Evolutionary conservation across 2,888 invertebrate genomes (phyloP).

Genomic region (Sipha maydis): DNA sequence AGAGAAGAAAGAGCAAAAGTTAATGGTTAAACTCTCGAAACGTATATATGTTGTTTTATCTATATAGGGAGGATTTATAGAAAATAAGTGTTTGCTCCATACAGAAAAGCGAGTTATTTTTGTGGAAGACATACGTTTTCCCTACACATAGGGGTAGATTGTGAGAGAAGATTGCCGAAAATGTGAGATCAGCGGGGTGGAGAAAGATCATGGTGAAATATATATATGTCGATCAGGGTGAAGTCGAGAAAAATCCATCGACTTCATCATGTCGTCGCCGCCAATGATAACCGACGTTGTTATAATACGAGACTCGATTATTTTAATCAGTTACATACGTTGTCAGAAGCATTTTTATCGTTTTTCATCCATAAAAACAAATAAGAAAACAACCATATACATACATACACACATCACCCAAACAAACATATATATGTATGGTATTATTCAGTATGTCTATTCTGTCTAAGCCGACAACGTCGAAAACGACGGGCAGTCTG

Average conservation of each 20-base stretch:
- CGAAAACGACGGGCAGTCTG: constrained; percentile 12
- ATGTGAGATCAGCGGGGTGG: background rate
- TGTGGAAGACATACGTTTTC: constrained; percentile 17
- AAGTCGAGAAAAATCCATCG: constrained; percentile 41
- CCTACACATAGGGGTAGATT: background rate
- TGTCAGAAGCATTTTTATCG: constrained; percentile 49
- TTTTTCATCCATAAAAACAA: constrained; percentile 43
- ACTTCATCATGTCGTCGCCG: background rate
- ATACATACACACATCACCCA: background rate
- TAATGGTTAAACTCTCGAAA: background rate
- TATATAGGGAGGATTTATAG: background rate
- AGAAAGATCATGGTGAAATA: background rate
- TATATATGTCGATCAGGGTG: background rate
- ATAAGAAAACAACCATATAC: constrained; percentile 26
- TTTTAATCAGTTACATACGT: constrained; percentile 50
- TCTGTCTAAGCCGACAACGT: background rate
- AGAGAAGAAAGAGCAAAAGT: background rate
- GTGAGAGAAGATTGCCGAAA: constrained; percentile 35
- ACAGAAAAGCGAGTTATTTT: background rate
- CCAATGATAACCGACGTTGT: background rate
- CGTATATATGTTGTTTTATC: constrained; percentile 2
- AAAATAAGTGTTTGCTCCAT: constrained; percentile 4
- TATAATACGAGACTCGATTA: background rate
- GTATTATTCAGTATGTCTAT: background rate
- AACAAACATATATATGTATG: background rate